phyloP scores from a whole-genome alignment of 1,140 invertebrate species.

The Zaprionus gabonicus region DNA sequence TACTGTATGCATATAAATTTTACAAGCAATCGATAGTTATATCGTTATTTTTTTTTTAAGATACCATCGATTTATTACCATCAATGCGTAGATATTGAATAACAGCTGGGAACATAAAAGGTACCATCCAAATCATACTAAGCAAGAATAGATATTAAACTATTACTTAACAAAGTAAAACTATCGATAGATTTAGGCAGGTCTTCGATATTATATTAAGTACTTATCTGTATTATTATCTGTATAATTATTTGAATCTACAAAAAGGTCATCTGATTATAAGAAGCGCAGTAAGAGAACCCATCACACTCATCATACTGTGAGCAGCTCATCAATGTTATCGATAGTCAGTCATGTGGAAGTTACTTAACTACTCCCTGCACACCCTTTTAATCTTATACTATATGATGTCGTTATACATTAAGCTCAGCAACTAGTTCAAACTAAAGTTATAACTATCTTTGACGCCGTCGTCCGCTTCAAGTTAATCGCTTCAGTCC shows the following conservation, averaged over 20 bases:
- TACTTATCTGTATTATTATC: neutral
- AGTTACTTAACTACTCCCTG: neutral
- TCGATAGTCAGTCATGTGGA: neutral
- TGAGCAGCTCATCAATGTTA: neutral
- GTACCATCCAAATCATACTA: no score
- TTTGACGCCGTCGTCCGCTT: neutral
- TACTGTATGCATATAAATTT: neutral
- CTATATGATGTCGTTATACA: neutral
- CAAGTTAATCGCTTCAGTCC: neutral
- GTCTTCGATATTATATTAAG: neutral
- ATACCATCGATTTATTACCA: neutral
- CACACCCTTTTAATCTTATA: neutral
- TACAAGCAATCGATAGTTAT: neutral
- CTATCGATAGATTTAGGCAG: neutral
- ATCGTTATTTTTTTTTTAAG: neutral
- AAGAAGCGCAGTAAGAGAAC: neutral
- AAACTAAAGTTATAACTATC: constrained; percentile 2
- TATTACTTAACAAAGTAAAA: neutral
- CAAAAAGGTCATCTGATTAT: neutral
- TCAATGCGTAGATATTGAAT: no score
- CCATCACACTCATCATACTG: no score
- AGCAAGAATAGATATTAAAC: neutral
- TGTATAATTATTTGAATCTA: neutral
- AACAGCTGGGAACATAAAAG: no score
- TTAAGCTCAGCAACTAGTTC: constrained; percentile 3